Conservation (phyloP, 2,888 invertebrate species). For the Drosophila kambysellisi region DNA sequence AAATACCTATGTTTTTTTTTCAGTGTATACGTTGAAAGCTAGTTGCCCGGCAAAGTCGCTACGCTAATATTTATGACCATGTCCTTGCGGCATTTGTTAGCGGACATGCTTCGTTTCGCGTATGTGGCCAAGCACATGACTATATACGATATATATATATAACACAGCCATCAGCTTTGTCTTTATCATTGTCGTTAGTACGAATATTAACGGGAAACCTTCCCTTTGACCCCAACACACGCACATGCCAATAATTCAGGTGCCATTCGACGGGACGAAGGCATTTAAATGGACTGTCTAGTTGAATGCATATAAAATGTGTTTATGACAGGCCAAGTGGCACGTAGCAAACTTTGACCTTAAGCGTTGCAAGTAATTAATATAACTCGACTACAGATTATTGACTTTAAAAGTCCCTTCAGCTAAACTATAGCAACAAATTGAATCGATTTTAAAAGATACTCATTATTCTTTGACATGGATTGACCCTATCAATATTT, state of each 20-base stretch:
- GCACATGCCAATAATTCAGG: conserved; percentile 38
- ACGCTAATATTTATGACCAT: conserved; percentile 67
- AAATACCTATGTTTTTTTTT: background rate
- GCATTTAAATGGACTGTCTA: background rate
- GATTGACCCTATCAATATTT: too few relatives aligned
- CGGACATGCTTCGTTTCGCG: conserved; percentile 33
- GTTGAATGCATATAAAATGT: background rate
- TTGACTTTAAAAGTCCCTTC: background rate
- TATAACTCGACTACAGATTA: background rate
- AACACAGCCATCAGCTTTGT: conserved; percentile 36
- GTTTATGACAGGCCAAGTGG: background rate
- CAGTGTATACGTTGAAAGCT: background rate
- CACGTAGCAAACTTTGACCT: conserved; percentile 3
- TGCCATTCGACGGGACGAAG: conserved; percentile 26
- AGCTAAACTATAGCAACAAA: background rate
- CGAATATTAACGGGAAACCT: conserved; percentile 32
- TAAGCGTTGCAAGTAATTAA: conserved; percentile 2
- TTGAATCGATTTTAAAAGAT: background rate
- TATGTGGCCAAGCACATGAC: background rate
- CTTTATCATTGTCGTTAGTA: conserved; percentile 47
- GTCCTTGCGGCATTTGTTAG: conserved; percentile 48
- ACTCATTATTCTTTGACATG: too few relatives aligned
- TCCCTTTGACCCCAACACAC: conserved; percentile 7
- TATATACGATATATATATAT: background rate
- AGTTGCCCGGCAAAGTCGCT: conserved; percentile 19